These are phyloP conservation scores for Megaceryle alcyon DNA, from an alignment of 2,797 vertebrate species.

Conservation along the genomic window DNA sequence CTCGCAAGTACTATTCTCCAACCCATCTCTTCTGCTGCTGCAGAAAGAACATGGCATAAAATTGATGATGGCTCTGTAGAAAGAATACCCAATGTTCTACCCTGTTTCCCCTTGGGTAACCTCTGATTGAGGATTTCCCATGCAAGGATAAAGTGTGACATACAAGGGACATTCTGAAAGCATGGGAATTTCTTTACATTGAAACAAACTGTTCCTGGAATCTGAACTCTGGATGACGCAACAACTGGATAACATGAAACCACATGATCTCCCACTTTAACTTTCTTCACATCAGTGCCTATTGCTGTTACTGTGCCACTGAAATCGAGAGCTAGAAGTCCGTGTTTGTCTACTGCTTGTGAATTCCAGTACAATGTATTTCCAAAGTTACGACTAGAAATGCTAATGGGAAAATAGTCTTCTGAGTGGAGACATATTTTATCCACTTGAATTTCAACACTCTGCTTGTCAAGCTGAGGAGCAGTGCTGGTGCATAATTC, in stretches of 20 bases:
- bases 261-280: conserved; percentile 83
- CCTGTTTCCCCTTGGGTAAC: conserved; percentile 68
- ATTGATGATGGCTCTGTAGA: conserved; percentile 47
- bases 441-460: conserved; percentile 81
- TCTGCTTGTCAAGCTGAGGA: conserved; percentile 34
- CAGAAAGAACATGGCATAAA: conserved; percentile 54
- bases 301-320: conserved; percentile 80
- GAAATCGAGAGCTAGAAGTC: conserved; percentile 85
- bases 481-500: background rate
- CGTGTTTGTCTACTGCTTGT: conserved; percentile 75
- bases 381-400: conserved; percentile 79
- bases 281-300: conserved; percentile 75
- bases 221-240: conserved; percentile 74
- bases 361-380: conserved; percentile 85
- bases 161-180: conserved; percentile 81
- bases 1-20: conserved; percentile 45
- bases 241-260: conserved; percentile 83
- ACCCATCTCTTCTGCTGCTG: conserved; percentile 35
- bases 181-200: conserved; percentile 75
- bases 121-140: conserved; percentile 83
- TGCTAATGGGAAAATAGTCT: conserved; percentile 86
- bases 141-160: conserved; percentile 85
- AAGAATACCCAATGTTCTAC: conserved; percentile 58
- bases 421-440: conserved; percentile 86
- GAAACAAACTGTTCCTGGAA: conserved; percentile 83